Evolutionary conservation across 2,113 vertebrate species (phyloP), one percentile per base, ranked within the genome.

Genomic region (Melanostigma gelatinosum): DNA sequence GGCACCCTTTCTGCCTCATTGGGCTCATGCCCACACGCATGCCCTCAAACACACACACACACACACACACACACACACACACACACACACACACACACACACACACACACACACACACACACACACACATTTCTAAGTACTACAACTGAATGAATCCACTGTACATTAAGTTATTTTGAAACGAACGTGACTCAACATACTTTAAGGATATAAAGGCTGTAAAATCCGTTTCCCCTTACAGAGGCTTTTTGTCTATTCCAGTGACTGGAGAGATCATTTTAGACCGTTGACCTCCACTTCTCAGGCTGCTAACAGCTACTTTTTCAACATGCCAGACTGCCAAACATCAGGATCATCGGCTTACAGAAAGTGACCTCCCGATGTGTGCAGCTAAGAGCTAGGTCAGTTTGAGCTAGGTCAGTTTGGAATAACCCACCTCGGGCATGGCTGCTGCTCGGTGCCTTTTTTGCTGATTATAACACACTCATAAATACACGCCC

Each of bases 1-100:
- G 88, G 84, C 80, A 62, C 57, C 40, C 42, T 86, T 80, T 85
- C 83, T 79, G 77, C 87, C 77, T 88, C 77, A 44, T 42, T 91
- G 84, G 60, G 50, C 80, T 63, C 73, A 46, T 81, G 63, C 80
- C 64, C 67, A 60, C 50, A 77, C 9, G 4, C 75, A 61, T 4
- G 3, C 20, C 15, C 80, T 27, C 54, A 8, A 27, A 70, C 72
- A 62, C 52, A 64, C 60, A 71, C 40, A 48, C 36, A 27, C 16
- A 7, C 13, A 16, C 46, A 48, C 46, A 48, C 38, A 40, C 38
- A 40, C 44, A 46, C 44, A 73, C 66, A 38, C 60, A 68, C 50
- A n/a, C n/a, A n/a, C n/a, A n/a, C n/a, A n/a, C n/a, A n/a, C 60
- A 71, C 40, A 48, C 36, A 27, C 16, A 7, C 13, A 16, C 46